Evolutionary conservation across 2,113 vertebrate genomes (phyloP).

Genomic region (Geococcyx californianus): DNA sequence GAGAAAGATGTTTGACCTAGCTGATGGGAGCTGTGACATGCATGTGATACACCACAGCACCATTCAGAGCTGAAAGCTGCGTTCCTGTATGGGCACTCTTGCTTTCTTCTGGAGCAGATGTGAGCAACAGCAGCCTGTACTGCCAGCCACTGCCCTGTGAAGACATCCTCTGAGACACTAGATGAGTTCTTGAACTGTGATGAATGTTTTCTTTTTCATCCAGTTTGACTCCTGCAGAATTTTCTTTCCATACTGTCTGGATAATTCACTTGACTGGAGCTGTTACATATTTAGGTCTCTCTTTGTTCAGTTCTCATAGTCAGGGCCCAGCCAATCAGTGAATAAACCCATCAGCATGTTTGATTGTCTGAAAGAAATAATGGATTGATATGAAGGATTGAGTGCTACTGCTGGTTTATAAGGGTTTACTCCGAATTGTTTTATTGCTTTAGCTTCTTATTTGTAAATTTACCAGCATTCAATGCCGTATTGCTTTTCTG

Average conservation of each 20-base stretch:
- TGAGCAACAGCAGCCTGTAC: neutral
- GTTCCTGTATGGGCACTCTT: neutral
- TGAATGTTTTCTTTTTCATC: constrained; percentile 1
- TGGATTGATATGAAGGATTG: constrained; percentile 41
- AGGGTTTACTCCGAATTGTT: constrained; percentile 27
- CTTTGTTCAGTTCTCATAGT: neutral
- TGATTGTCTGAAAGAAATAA: constrained; percentile 39
- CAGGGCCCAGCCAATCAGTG: neutral
- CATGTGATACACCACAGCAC: neutral
- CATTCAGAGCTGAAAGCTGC: neutral
- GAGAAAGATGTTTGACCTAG: neutral
- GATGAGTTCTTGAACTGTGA: neutral
- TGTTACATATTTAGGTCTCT: neutral
- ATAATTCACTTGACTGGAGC: neutral
- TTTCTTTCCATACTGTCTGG: constrained; percentile 3
- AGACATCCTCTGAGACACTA: neutral
- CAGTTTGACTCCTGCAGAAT: neutral
- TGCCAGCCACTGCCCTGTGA: neutral
- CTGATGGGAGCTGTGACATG: neutral
- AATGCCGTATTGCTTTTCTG: neutral
- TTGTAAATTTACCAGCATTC: constrained; percentile 32
- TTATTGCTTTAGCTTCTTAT: constrained; percentile 16
- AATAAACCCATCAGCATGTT: constrained; percentile 45
- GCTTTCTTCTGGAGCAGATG: neutral
- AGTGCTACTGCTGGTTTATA: constrained; percentile 6